Evolutionary conservation across 2,113 vertebrate species (phyloP).

Genomic region (Pollachius pollachius): DNA sequence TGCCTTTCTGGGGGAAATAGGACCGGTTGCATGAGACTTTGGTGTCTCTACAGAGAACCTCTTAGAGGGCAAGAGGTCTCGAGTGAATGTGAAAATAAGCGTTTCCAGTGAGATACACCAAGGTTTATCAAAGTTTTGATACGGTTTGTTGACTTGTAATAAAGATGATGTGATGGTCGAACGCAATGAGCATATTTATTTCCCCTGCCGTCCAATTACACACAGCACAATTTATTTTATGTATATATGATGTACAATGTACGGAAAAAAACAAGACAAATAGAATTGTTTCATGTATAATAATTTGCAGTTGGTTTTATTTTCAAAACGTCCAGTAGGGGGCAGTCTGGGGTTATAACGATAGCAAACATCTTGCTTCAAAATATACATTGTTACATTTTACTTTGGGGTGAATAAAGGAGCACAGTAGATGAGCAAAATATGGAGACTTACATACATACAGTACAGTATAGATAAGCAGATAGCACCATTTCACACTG

Average conservation of each 20-base stretch:
- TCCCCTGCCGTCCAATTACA: background rate
- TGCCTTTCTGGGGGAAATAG: slow-evolving; percentile 57
- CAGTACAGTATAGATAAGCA: slow-evolving; percentile 66
- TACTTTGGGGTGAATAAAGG: slow-evolving; percentile 69
- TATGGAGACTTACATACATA: slow-evolving; percentile 55
- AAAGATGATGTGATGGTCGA: slow-evolving; percentile 59
- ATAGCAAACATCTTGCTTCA: slow-evolving; percentile 63
- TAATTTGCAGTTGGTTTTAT: slow-evolving; percentile 71
- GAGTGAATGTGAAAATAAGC: too few species aligned
- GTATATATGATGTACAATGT: too few species aligned
- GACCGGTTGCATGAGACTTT: slow-evolving; percentile 10
- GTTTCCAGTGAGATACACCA: background rate
- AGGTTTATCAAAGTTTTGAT: slow-evolving; percentile 60
- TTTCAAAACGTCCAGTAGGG: slow-evolving; percentile 61
- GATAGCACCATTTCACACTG: slow-evolving; percentile 72
- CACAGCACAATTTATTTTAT: too few species aligned
- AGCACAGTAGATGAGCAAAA: slow-evolving; percentile 66
- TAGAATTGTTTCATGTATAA: slow-evolving; percentile 28
- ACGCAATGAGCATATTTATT: slow-evolving; percentile 5
- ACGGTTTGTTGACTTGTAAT: slow-evolving; percentile 69
- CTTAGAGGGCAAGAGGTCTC: background rate
- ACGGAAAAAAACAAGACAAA: slow-evolving; percentile 7
- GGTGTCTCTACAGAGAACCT: too few species aligned
- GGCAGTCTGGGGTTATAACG: slow-evolving; percentile 49
- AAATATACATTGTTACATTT: slow-evolving; percentile 68